Conservation (phyloP, 2,113 vertebrate genomes). For the Barbus barbus region DNA sequence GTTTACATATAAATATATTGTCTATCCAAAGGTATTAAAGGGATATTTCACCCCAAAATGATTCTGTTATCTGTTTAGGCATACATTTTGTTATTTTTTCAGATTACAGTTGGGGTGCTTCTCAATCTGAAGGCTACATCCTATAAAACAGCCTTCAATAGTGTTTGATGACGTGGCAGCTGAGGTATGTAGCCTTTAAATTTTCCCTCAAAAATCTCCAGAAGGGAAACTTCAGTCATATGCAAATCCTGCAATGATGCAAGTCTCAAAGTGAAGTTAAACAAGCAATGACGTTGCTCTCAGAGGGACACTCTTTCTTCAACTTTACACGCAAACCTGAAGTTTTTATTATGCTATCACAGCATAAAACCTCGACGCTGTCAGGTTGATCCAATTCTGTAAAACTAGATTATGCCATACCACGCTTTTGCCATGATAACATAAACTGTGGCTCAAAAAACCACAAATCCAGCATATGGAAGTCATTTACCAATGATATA, state of each 20-base stretch:
- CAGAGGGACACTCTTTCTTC: not conserved
- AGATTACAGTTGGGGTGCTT: too few species aligned
- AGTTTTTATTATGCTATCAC: conserved; percentile 11
- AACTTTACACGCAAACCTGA: not conserved
- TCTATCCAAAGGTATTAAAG: too few species aligned
- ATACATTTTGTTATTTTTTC: too few species aligned
- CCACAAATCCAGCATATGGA: conserved; percentile 47
- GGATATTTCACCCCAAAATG: too few species aligned
- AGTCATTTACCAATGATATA: conserved; percentile 39
- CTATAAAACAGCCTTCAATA: not conserved
- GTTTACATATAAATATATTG: too few species aligned
- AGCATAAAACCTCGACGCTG: not conserved
- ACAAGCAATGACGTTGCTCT: not conserved
- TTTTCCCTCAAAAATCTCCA: not conserved
- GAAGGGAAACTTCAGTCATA: not conserved
- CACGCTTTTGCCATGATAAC: conserved; percentile 28
- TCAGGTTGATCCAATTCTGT: conserved; percentile 36
- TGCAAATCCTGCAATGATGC: not conserved
- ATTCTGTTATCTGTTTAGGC: too few species aligned
- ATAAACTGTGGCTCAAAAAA: conserved; percentile 41
- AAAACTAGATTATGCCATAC: conserved; percentile 18
- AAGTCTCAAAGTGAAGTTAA: not conserved
- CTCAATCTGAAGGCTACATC: too few species aligned
- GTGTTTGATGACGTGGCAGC: not conserved
- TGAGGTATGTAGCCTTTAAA: not conserved